phyloP scores from a whole-genome alignment of 2,113 vertebrate genomes.

The Arothron firmamentum region DNA sequence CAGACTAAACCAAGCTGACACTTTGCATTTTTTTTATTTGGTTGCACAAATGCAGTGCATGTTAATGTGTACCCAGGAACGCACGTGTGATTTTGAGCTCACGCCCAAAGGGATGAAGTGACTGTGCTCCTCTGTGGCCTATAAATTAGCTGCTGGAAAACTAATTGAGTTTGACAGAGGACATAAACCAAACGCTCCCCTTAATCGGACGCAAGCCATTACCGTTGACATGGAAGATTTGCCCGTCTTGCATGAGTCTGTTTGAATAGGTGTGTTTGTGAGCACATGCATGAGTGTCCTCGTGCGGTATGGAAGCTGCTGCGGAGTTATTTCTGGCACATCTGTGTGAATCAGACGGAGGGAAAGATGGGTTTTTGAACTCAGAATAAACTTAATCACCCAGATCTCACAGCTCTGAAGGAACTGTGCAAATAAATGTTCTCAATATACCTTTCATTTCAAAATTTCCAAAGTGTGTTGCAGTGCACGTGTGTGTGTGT shows the following conservation, averaged over 20 bases:
- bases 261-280: constrained; percentile 8
- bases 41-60: constrained; percentile 4
- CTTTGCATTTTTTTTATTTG: constrained; percentile 18
- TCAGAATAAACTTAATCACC: constrained; percentile 46
- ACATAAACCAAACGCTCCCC: constrained; percentile 62
- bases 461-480: constrained; percentile 15
- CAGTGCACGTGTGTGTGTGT: constrained; percentile 8
- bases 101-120: constrained; percentile 28
- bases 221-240: constrained; percentile 60
- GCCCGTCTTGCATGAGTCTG: constrained; percentile 25
- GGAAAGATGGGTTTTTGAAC: constrained; percentile 39
- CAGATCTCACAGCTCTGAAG: constrained; percentile 32
- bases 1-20: too few species aligned
- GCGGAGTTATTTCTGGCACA: constrained; percentile 38
- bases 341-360: constrained; percentile 46
- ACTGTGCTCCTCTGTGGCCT: constrained; percentile 48
- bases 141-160: constrained; percentile 69
- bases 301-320: constrained; percentile 12
- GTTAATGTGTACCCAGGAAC: constrained; percentile 8
- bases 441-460: constrained; percentile 53
- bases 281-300: constrained; percentile 4
- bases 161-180: constrained; percentile 70
- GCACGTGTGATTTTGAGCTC: not conserved
- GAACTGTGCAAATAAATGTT: constrained; percentile 10
- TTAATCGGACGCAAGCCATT: constrained; percentile 69